Evolutionary conservation across 2,888 invertebrate species (phyloP).

Genomic region (Lasius fuliginosus): DNA sequence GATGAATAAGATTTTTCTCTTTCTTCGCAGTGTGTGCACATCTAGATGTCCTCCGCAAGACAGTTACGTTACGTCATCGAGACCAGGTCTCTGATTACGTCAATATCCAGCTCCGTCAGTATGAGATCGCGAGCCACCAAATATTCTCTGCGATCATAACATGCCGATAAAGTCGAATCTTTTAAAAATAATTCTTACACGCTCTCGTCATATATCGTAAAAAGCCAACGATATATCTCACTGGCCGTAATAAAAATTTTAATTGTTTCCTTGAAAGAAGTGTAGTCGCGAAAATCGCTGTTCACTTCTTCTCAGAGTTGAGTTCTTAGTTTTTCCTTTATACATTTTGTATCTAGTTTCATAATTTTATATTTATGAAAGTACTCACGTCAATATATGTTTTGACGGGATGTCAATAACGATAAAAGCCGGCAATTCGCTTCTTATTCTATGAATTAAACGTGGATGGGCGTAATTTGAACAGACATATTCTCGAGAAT

Average conservation of each 20-base stretch:
- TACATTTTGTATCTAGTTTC: neutral
- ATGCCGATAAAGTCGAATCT: neutral
- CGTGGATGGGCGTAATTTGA: slow-evolving; percentile 8
- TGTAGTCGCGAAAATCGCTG: neutral
- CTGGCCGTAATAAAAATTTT: neutral
- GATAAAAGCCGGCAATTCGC: neutral
- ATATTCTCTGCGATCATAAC: neutral
- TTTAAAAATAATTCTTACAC: slow-evolving; percentile 26
- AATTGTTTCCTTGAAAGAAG: neutral
- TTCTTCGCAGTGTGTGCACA: slow-evolving; percentile 42
- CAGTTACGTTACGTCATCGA: slow-evolving; percentile 68
- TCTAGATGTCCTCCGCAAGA: slow-evolving; percentile 65
- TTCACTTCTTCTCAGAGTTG: too few relatives aligned
- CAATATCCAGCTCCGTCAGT: slow-evolving; percentile 51
- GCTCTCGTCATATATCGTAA: neutral
- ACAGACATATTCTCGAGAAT: neutral
- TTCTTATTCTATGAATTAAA: neutral
- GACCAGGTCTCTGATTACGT: slow-evolving; percentile 74
- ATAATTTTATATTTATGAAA: slow-evolving; percentile 31
- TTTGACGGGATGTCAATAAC: slow-evolving; percentile 8
- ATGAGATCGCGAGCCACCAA: slow-evolving; percentile 18
- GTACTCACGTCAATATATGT: neutral
- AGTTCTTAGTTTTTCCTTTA: neutral
- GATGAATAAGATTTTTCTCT: slow-evolving; percentile 38
- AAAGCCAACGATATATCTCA: neutral